A percentile compares a stretch with the other conserved stretches of the same genome.
Conservation (phyloP, 1,140 invertebrate genomes). For the Metaphire vulgaris region DNA sequence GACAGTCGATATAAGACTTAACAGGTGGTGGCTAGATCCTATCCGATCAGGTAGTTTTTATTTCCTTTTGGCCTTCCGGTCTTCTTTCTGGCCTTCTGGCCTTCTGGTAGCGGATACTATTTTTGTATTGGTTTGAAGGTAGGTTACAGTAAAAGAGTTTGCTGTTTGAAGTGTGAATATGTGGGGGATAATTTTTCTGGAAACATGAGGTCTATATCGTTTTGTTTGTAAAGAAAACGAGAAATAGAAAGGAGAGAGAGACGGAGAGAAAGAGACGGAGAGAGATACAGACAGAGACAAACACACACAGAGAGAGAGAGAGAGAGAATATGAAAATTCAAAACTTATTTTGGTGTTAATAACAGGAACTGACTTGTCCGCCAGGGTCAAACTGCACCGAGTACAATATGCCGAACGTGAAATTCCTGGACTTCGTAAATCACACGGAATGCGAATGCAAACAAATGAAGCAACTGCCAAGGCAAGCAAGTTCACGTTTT, state of each 20-base stretch:
- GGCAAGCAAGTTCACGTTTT: not conserved
- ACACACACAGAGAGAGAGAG: too few species aligned
- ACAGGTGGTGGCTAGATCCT: too few species aligned
- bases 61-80: too few species aligned
- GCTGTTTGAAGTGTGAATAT: too few species aligned
- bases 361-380: not conserved
- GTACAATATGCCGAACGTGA: not conserved
- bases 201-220: not conserved
- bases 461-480: not conserved
- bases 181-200: not conserved
- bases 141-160: too few species aligned
- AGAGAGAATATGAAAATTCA: not conserved
- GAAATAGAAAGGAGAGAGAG: not conserved
- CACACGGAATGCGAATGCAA: conserved; percentile 1
- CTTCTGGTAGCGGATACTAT: too few species aligned
- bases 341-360: not conserved
- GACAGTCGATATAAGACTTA: too few species aligned
- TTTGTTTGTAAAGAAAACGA: not conserved
- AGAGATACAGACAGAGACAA: too few species aligned
- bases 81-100: too few species aligned
- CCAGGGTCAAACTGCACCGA: not conserved
- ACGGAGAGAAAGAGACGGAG: too few species aligned
- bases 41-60: too few species aligned
- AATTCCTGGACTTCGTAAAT: not conserved
- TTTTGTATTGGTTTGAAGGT: too few species aligned